Base-by-base conservation (phyloP, 64 coral and sea anemone species). In the Orbicella faveolata region DNA sequence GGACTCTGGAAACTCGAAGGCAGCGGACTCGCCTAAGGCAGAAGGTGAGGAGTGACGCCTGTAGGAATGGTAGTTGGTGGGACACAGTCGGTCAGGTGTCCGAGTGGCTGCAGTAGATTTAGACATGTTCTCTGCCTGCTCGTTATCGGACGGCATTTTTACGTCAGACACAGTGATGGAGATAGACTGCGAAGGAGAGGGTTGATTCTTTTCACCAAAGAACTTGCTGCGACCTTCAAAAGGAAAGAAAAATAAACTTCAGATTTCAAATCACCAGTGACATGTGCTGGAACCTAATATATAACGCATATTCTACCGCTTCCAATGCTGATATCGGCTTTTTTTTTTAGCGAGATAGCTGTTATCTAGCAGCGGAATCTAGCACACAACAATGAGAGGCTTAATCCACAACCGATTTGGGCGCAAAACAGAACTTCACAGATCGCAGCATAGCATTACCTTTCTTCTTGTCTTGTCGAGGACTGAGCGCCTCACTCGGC, bases 41-140 rank as follows among this genome's bases (percentile, higher is more conserved):
- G 97, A 99, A 13, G 97, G 97, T 5, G 97, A 99, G 0, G 97
- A 99, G 23, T 99, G 97, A 6, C 97, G 91, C 61, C 97, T 77
- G 44, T 99, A 94, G 0, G 92, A 97, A 41, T 97, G 95, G 35
- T 97, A 97, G 23, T 74, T 52, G 72, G 74, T 88, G 30, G 95
- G 95, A 63, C 91, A 93, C 34, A 97, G 75, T 67, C 91, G 88
- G 17, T 66, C 91, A 25, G 94, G 89, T 65, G 84, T 83, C 33
- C 73, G 79, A 10, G 77, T 63, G 4, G 63, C 75, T n/a, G 70
- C 73, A 26, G 67, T 20, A 11, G 17, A 54, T 62, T 52, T n/a
- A 2, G 62, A 35, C 4, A 25, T 61, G 39, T 79, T 54, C 13
- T 74, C 36, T 30, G 78, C 65, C 20, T 73, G 75, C 65, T 87